Conservation (phyloP, 2,888 invertebrate species). For the Acleris sparsana region DNA sequence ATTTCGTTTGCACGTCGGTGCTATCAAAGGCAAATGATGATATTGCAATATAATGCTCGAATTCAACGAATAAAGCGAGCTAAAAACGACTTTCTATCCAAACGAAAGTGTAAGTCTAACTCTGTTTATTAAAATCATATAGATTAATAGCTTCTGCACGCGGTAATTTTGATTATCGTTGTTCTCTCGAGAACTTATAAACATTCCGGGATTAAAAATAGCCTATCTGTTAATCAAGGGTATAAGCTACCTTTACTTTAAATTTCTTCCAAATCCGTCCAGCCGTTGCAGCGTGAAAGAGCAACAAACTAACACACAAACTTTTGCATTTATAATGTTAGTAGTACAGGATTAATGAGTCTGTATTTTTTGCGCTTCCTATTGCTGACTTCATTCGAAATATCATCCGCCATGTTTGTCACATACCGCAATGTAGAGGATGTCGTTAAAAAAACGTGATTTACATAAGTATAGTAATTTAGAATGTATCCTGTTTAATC, state of each 20-base stretch:
- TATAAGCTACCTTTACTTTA: no score
- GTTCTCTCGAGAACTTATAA: no score
- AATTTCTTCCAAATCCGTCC: no score
- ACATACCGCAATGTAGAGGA: neutral
- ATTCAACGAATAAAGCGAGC: conserved; percentile 8
- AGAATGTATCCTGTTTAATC: neutral
- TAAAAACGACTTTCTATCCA: conserved; percentile 33
- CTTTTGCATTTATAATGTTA: no score
- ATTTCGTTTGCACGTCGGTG: conserved; percentile 1
- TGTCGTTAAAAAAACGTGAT: neutral
- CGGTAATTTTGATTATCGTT: no score
- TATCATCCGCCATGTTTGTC: neutral
- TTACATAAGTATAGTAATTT: neutral
- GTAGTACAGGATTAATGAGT: neutral
- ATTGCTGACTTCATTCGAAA: conserved; percentile 3
- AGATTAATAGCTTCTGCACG: neutral
- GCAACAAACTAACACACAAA: no score
- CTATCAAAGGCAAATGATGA: conserved; percentile 9
- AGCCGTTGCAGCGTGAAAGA: no score
- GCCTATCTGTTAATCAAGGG: no score
- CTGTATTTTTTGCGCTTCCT: no score
- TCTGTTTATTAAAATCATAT: conserved; percentile 22
- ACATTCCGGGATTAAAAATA: no score
- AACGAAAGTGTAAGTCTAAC: conserved; percentile 37
- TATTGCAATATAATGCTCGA: conserved; percentile 11